Evolutionary conservation across 2,888 invertebrate species (phyloP), one percentile per base, ranked within the genome.

Genomic region (Lepidochrysops patricia): DNA sequence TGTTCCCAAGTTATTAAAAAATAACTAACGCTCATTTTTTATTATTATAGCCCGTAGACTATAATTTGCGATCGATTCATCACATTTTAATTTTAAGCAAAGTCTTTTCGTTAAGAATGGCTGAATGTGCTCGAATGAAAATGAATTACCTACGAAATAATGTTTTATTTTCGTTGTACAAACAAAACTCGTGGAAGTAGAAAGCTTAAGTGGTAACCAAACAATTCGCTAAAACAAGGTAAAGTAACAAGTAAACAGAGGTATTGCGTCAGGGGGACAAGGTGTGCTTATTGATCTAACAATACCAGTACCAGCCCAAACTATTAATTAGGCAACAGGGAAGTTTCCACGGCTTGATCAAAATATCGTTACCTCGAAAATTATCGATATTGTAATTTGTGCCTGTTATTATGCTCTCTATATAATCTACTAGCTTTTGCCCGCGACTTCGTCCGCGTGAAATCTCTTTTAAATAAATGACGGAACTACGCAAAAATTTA

Each of bases 251-350:
- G 54, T n/a, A 54, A 54, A 54, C 54, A 54, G n/a, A 19, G 4
- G 52, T 29, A 52, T 57, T 56, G 43, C 29, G 19, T 49, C 57
- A 60, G 59, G 34, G 58, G 27, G 63, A 62, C 61, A 63, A 66
- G 65, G 69, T 69, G 68, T 62, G 66, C 65, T 66, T 74, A 75
- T 75, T 71, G 74, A 75, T 74, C 70, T 72, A 74, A 72, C 66
- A 64, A 66, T 61, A 62, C 67, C 67, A 64, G 66, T 61, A 62
- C 67, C 67, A 61, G 64, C 64, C 61, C 62, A 35, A 57, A 57
- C 59, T 63, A 60, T 49, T 34, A 35, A 29, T 35, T 34, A 56
- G 59, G 54, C 48, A 57, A 29, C 27, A 48, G 15, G 15, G 48
- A n/a, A 26, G n/a, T 50, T 50, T 50, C 26, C 50, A 26, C 13